Evolutionary conservation across 1,140 invertebrate species (phyloP).

Genomic region (Scaptomyza montana): DNA sequence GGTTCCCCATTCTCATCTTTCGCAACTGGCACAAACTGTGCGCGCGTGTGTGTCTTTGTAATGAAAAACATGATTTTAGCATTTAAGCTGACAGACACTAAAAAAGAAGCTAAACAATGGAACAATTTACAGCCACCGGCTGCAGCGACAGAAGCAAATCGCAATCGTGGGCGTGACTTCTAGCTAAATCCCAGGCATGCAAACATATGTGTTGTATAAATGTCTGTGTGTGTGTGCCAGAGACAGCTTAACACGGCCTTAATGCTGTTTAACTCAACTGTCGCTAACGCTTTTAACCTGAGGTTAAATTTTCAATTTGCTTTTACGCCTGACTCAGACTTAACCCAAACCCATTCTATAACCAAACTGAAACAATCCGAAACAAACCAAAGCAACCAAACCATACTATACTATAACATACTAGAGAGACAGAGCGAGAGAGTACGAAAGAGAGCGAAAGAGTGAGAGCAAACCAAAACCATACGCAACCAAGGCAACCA

Average conservation of each 20-base stretch:
- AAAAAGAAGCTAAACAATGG: conserved; percentile 49
- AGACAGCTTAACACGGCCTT: conserved; percentile 78
- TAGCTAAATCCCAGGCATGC: conserved; percentile 36
- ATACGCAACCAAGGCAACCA: conserved; percentile 16
- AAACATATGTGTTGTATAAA: neutral
- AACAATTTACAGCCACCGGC: conserved; percentile 54
- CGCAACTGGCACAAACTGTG: conserved; percentile 1
- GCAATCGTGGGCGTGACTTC: conserved; percentile 51
- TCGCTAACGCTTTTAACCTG: conserved; percentile 80
- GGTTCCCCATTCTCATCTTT: conserved; percentile 3
- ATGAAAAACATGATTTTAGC: conserved; percentile 80
- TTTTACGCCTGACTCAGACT: conserved; percentile 49
- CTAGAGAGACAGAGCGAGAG: too few relatives aligned
- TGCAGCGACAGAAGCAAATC: conserved; percentile 40
- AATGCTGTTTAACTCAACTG: conserved; percentile 81
- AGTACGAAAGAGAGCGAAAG: too few relatives aligned
- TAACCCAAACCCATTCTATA: conserved; percentile 34
- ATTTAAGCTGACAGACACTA: conserved; percentile 63
- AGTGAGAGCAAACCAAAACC: conserved; percentile 1
- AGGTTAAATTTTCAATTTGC: conserved; percentile 83
- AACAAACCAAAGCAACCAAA: conserved; percentile 10
- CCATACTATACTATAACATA: conserved; percentile 1
- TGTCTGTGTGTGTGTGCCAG: conserved; percentile 50
- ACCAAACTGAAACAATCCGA: conserved; percentile 24
- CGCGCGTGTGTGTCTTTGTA: conserved; percentile 33